Evolutionary conservation across 2,888 invertebrate genomes (phyloP).

Genomic region (Macrophya annulata): DNA sequence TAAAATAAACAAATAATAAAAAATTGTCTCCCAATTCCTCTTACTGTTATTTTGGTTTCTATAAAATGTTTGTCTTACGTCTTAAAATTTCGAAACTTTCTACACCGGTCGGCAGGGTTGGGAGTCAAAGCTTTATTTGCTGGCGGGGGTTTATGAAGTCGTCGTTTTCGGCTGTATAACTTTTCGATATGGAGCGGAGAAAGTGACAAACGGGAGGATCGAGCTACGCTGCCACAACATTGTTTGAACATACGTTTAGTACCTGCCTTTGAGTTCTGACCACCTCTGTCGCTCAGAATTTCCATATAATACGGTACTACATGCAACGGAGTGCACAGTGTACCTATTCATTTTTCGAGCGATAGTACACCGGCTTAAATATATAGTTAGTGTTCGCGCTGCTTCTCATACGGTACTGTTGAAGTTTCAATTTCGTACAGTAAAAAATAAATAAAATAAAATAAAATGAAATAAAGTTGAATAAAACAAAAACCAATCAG

Average conservation of each 20-base stretch:
- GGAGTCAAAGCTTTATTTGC: background rate
- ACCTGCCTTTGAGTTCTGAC: background rate
- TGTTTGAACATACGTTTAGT: constrained; percentile 4
- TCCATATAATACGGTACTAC: background rate
- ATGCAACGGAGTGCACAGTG: background rate
- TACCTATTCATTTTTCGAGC: background rate
- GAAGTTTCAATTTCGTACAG: background rate
- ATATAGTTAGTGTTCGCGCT: background rate
- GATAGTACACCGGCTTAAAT: background rate
- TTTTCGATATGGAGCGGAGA: background rate
- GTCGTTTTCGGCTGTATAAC: background rate
- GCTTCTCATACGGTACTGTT: background rate
- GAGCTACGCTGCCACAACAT: constrained; percentile 2
- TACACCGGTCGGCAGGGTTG: background rate
- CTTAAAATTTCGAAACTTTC: background rate
- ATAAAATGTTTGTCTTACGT: background rate
- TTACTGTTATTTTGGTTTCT: too few species aligned
- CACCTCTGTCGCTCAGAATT: background rate
- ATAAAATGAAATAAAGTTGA: background rate
- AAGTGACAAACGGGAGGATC: constrained; percentile 9
- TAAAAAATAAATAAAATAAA: background rate
- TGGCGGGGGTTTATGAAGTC: background rate
- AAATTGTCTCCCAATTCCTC: too few species aligned
- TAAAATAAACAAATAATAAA: background rate
- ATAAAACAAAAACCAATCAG: background rate